Evolutionary conservation across 1,140 invertebrate species (phyloP), one percentile per base, ranked within the genome.

Genomic region (Drosophila miranda): DNA sequence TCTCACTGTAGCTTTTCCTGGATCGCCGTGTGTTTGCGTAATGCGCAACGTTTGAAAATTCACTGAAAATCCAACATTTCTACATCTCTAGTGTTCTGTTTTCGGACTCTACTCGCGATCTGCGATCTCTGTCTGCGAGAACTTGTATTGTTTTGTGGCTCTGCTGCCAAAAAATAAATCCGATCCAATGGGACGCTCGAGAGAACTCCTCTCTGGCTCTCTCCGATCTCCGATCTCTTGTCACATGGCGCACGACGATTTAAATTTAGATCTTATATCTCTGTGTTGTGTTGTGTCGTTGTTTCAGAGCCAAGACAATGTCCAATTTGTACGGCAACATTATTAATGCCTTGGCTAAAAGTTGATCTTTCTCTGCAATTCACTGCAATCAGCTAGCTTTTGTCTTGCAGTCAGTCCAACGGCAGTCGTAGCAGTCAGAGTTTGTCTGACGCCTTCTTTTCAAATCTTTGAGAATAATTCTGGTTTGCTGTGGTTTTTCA

Each of bases 241-340:
- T 84, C 82, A 77, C 76, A 77, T 69, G 76, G 76, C 76, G 76
- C 81, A 84, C 81, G 77, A 77, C 81, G 53, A 53, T 86, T 86
- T 84, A 84, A 81, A 70, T 70, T 86, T 86, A 86, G 81, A 83
- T 45, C 59, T 52, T 14, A 83, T 45, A 53, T 57, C 21, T 26
- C 23, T 26, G 23, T 26, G 23, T 4, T 26, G 23, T 26, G 23
- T 5, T 58, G 55, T 53, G 53, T 28, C 51, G 34, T 34, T 56
- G 34, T 6, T 38, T 6, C 19, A 60, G 54, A 48, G 23, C 44
- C 44, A 68, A 69, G 63, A 69, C 66, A 69, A 69, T 69, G 44
- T 49, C 38, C 26, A 68, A 69, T 72, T 72, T 72, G 50, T 61
- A 42, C 13, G 30, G 50, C 62, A 59, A 58, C 46, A 44, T 38